These are phyloP conservation scores for Hoplias malabaricus DNA, from an alignment of 2,113 vertebrate genomes.

Conservation along the genomic window DNA sequence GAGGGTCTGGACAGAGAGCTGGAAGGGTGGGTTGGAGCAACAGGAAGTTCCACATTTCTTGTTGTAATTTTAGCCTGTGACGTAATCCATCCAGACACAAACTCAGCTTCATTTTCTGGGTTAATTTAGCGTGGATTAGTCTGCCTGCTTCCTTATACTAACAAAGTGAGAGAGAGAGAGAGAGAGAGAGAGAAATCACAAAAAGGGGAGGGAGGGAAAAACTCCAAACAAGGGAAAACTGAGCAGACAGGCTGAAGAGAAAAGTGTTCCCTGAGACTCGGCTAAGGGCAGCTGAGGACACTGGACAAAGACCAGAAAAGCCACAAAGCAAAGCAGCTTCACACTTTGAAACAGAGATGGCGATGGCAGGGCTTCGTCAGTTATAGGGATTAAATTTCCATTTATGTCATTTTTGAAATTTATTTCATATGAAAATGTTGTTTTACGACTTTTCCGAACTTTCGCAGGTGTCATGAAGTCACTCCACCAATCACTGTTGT, in stretches of 20 bases:
- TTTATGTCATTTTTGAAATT: no score
- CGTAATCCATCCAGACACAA: slow-evolving; percentile 53
- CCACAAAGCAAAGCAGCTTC: not conserved
- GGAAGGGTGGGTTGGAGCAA: slow-evolving; percentile 20
- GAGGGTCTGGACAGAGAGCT: not conserved
- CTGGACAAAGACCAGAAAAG: not conserved
- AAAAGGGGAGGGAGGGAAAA: no score
- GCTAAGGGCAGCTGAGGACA: slow-evolving; percentile 51
- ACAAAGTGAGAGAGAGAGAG: slow-evolving; percentile 31
- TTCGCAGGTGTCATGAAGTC: no score
- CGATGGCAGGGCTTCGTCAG: not conserved
- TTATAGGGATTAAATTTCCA: not conserved
- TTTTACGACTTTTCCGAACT: no score
- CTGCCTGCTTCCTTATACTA: slow-evolving; percentile 56
- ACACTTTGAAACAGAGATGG: not conserved
- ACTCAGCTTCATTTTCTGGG: slow-evolving; percentile 58
- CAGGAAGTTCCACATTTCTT: slow-evolving; percentile 57
- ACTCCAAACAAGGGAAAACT: not conserved
- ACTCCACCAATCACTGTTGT: no score
- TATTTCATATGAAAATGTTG: no score
- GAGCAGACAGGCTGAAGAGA: not conserved
- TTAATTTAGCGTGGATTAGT: slow-evolving; percentile 55
- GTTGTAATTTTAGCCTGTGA: slow-evolving; percentile 61
- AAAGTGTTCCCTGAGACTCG: not conserved
- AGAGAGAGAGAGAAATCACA: no score